Conservation (phyloP, 2,113 vertebrate genomes). For the Toxotes jaculatrix region DNA sequence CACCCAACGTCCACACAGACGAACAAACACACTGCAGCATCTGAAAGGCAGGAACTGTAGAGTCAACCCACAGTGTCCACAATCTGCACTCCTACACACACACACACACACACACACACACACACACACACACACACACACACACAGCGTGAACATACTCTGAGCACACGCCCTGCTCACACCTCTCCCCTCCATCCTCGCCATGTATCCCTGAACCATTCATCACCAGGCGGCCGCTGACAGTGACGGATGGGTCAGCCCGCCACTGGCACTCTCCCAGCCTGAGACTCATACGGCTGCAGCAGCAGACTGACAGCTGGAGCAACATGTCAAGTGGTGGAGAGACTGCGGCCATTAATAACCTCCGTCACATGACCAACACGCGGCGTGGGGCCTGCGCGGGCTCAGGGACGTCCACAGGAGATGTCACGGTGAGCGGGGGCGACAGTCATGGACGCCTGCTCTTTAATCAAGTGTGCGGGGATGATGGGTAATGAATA, state of each 20-base stretch:
- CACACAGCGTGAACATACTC: conserved; percentile 31
- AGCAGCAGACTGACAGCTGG: conserved; percentile 97
- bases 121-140: conserved; percentile 32
- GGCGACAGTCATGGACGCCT: conserved; percentile 87
- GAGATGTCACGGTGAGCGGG: conserved; percentile 90
- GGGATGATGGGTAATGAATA: conserved; percentile 87
- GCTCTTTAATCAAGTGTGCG: conserved; percentile 94
- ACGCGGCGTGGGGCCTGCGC: conserved; percentile 35
- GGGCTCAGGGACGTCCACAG: conserved; percentile 41
- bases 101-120: conserved; percentile 27
- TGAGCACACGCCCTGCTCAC: conserved; percentile 56
- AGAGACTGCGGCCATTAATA: conserved; percentile 99
- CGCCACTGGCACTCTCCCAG: conserved; percentile 94
- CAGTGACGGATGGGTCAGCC: conserved; percentile 98
- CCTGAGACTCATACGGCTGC: conserved; percentile 93
- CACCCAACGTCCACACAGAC: no score
- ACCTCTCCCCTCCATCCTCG: conserved; percentile 82
- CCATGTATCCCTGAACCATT: conserved; percentile 86
- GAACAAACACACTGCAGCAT: neutral
- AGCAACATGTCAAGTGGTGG: conserved; percentile 98
- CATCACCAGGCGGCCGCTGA: conserved; percentile 94
- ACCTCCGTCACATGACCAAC: conserved; percentile 93
- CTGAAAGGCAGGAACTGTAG: conserved; percentile 53
- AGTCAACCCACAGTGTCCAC: conserved; percentile 66
- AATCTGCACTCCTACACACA: conserved; percentile 46